Evolutionary conservation across 2,888 invertebrate species (phyloP), one percentile per base, ranked within the genome.

Genomic region (Heliconius aoede): DNA sequence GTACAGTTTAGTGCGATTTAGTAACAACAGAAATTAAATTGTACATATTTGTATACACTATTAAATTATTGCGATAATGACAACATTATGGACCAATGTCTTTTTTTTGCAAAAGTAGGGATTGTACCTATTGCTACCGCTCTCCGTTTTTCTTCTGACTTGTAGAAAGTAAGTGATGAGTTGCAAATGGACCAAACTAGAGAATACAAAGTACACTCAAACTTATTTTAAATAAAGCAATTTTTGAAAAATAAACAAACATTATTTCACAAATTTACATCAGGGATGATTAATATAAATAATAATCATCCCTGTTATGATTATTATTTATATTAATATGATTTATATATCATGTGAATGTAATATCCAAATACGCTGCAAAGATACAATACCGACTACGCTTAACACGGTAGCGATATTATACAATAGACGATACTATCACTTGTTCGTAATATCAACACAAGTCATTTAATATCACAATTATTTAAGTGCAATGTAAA

Each of bases 401-500:
- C 30, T n/a, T 51, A 30, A 51, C n/a, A 55, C n/a, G 55, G 51
- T 55, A 69, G 55, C 55, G 1, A 8, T 32, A 18, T 55, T n/a
- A 28, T 30, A 28, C n/a, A n/a, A n/a, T n/a, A 55, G 13, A 69
- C 7, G 55, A 69, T 55, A 15, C 30, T 28, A 55, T 30, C 55
- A 69, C 30, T 55, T 69, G 8, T 55, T 30, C 7, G 18, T 51
- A 21, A 51, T 51, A 69, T n/a, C 11, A 69, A 69, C 46, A 51
- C 5, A 28, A 51, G 68, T 51, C 11, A 68, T 21, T n/a, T n/a
- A n/a, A 55, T 69, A 55, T 69, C 69, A 24, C n/a, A 30, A 55
- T 36, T 69, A 69, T 69, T 24, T 69, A 69, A 69, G 69, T 72
- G 60, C 26, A 61, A 72, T 60, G 72, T 72, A 72, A 72, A 72